A percentile compares a stretch with the other conserved stretches of the same genome.
phyloP scores from a whole-genome alignment of 2,888 invertebrate genomes.

The Hypselothyrea guttata region DNA sequence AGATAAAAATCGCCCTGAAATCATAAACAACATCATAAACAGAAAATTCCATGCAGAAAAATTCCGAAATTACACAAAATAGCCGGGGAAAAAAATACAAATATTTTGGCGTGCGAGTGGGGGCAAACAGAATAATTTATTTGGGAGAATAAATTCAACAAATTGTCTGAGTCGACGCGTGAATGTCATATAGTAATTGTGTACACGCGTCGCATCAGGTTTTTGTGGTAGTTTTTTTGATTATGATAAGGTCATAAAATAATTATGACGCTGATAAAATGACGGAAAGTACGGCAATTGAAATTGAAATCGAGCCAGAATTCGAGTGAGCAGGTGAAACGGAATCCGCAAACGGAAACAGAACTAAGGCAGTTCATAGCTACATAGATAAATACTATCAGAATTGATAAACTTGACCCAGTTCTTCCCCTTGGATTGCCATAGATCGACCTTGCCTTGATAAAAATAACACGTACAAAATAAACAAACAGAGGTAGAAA shows the following conservation, averaged over 20 bases:
- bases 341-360: too few species aligned
- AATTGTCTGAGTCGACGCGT: constrained; percentile 43
- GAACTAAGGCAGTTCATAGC: constrained; percentile 37
- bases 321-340: too few species aligned
- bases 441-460: not conserved
- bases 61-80: constrained; percentile 60
- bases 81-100: constrained; percentile 51
- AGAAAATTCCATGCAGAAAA: constrained; percentile 44
- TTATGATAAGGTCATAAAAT: constrained; percentile 50
- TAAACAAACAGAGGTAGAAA: constrained; percentile 3
- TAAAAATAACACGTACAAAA: too few species aligned
- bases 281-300: constrained; percentile 3
- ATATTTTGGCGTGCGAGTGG: constrained; percentile 47
- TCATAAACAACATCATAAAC: constrained; percentile 37
- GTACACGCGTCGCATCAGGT: too few species aligned
- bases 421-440: constrained; percentile 26
- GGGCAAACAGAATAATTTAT: constrained; percentile 42
- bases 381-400: constrained; percentile 43
- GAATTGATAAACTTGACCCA: constrained; percentile 71
- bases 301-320: constrained; percentile 8
- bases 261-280: constrained; percentile 52
- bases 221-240: too few species aligned
- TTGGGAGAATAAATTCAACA: constrained; percentile 47
- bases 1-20: constrained; percentile 9
- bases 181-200: constrained; percentile 1